Percentiles rank a stretch among this genome's conserved stretches.
Conservation (phyloP, 2,797 vertebrate genomes). For the Sardinella longiceps region DNA sequence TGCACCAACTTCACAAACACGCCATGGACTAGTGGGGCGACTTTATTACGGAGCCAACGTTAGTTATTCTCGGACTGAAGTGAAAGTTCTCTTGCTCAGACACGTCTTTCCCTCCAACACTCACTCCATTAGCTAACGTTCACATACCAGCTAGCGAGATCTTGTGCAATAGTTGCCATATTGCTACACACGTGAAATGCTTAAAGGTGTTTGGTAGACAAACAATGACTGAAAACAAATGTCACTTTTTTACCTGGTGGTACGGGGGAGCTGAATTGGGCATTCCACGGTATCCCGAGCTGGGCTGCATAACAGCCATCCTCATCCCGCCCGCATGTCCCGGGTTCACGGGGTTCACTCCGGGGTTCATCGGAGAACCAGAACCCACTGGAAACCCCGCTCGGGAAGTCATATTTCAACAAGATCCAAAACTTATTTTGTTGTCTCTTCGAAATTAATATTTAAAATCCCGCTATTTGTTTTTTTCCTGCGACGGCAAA, state of each 20-base stretch:
- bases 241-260: conserved; percentile 66
- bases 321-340: conserved; percentile 68
- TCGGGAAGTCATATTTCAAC: conserved; percentile 73
- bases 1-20: background rate
- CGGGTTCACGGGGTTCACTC: conserved; percentile 67
- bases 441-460: background rate
- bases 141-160: conserved; percentile 10
- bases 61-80: background rate
- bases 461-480: background rate
- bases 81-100: conserved; percentile 1
- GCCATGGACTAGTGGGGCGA: too few species aligned
- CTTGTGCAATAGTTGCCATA: conserved; percentile 8
- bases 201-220: background rate
- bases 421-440: background rate
- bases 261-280: conserved; percentile 63
- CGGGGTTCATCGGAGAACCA: conserved; percentile 66
- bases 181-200: background rate
- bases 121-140: background rate
- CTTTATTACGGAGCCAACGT: background rate
- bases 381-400: conserved; percentile 68
- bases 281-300: conserved; percentile 71
- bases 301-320: conserved; percentile 71
- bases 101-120: conserved; percentile 26
- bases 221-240: background rate
- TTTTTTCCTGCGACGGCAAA: background rate